phyloP scores from a whole-genome alignment of 2,113 vertebrate genomes.

The Rhea americana region DNA sequence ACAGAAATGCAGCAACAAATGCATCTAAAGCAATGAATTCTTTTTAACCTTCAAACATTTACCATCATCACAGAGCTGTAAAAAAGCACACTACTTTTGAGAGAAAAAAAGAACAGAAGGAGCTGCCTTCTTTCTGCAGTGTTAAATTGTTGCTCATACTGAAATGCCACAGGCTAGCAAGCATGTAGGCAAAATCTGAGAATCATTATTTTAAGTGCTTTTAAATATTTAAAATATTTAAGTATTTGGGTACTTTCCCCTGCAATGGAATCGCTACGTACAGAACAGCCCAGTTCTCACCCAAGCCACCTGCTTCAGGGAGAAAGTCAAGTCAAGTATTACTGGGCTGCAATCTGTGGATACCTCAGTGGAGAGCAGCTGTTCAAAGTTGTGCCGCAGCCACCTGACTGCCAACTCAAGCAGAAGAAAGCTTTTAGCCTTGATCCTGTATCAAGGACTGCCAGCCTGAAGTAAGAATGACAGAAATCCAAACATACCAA shows the following conservation, averaged over 20 bases:
- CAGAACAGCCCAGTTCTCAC: background rate
- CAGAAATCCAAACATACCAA: background rate
- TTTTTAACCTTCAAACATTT: too few species aligned
- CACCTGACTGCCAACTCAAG: background rate
- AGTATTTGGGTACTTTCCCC: background rate
- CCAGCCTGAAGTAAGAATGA: background rate
- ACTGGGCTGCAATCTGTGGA: background rate
- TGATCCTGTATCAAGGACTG: background rate
- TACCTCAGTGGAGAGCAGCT: background rate
- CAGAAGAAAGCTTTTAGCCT: background rate
- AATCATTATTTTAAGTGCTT: background rate
- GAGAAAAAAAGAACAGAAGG: background rate
- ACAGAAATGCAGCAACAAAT: background rate
- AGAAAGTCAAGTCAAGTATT: background rate
- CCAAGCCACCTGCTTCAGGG: rapidly evolving
- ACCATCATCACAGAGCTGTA: background rate
- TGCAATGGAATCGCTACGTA: rapidly evolving
- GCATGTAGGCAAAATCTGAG: background rate
- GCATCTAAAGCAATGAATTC: background rate
- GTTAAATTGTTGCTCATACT: background rate
- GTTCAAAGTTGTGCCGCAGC: background rate
- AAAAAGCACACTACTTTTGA: background rate
- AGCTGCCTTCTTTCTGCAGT: background rate
- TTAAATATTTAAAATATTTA: background rate
- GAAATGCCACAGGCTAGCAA: background rate